A percentile compares a stretch with the other conserved stretches of the same genome.
Conservation (phyloP, 2,797 vertebrate genomes). For the Kryptopterus vitreolus region DNA sequence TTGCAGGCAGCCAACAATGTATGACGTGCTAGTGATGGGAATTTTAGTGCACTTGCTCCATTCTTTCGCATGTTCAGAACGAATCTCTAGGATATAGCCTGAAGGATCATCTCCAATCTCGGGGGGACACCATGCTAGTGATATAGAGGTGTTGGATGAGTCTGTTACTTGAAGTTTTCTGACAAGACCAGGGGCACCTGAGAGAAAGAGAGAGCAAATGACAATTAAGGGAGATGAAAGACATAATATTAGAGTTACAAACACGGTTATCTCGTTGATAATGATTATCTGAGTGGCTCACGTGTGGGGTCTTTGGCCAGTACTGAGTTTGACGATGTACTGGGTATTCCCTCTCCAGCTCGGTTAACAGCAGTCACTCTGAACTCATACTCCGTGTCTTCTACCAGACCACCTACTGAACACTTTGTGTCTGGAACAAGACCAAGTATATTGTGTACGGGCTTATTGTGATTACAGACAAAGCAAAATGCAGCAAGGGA, state of each 20-base stretch:
- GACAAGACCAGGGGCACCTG: slow-evolving; percentile 6
- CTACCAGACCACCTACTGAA: slow-evolving; percentile 54
- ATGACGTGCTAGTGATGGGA: slow-evolving; percentile 63
- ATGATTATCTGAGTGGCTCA: neutral
- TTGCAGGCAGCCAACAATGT: slow-evolving; percentile 65
- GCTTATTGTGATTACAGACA: neutral
- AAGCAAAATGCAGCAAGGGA: neutral
- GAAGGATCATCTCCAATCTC: neutral
- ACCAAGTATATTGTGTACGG: neutral
- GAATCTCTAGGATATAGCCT: neutral
- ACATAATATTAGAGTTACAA: neutral
- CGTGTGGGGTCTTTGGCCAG: neutral
- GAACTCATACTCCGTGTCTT: slow-evolving; percentile 73
- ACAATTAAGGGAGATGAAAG: neutral
- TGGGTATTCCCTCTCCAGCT: slow-evolving; percentile 64
- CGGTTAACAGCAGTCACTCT: slow-evolving; percentile 66
- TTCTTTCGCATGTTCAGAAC: slow-evolving; percentile 64
- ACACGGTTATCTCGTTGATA: neutral
- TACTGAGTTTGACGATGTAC: slow-evolving; percentile 55
- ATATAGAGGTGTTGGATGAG: neutral
- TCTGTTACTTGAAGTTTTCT: neutral
- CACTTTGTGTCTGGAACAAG: slow-evolving; percentile 1
- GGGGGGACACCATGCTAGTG: neutral
- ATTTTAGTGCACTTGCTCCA: slow-evolving; percentile 71
- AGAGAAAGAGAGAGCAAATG: neutral